Base-by-base conservation (phyloP, 53 echinoderm and acorn worm genomes). In the Holothuria scabra region DNA sequence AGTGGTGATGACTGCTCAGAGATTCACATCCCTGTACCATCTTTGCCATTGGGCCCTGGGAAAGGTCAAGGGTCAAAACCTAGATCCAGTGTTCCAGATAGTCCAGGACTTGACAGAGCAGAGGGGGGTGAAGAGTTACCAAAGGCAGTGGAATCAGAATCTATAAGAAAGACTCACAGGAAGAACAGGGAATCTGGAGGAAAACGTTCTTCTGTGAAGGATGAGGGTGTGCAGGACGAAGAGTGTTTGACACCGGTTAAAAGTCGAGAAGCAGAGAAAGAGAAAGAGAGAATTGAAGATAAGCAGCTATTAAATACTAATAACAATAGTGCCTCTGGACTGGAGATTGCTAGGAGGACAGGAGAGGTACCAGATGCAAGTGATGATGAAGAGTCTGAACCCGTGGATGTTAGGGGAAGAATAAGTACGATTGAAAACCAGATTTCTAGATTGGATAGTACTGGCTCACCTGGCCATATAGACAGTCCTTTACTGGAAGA, bases 301-400 rank as follows among this genome's bases (percentile, higher is more conserved):
- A 35, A 84, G 29, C 55, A 68, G 14, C 63, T 49, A 21, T 59
- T 95, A 26, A 95, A 95, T 55, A 95, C 95, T 5, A 95, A 95
- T 56, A 95, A 95, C 65, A 95, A 95, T 60, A 95, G 95, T 59
- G 92, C 95, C 20, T 92, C 86, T 60, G 87, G 85, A n/a, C 67
- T 74, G 20, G 87, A 90, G 23, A 41, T 71, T 26, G 74, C 80
- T 56, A 82, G 82, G 30, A 86, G 60, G 31, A 81, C 25, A 8
- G 81, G 69, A 46, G 88, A 83, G 12, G 44, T 74, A 37, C 70
- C 52, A 22, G 48, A 32, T 16, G 28, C 52, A 61, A 67, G 85
- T 9, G 12, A 41, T 9, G 86, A 25, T 8, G 83, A 64, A 4
- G 67, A 29, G n/a, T 6, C 56, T 5, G 74, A 12, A 19, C 57